Evolutionary conservation across 1,140 invertebrate genomes (phyloP), one percentile per base, ranked within the genome.

Genomic region (Zaprionus tsacasi): DNA sequence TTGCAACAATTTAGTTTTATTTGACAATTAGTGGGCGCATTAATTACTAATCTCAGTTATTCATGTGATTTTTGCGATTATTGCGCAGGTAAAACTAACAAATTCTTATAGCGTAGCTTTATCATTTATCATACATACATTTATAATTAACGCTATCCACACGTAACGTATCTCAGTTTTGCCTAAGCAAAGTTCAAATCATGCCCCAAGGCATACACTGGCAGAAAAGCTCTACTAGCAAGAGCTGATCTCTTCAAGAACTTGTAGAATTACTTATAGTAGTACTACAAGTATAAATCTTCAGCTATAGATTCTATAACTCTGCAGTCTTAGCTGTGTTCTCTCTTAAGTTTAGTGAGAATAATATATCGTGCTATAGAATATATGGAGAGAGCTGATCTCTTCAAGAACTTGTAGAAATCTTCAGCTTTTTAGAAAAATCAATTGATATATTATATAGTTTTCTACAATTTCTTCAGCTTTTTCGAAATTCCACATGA

Each of bases 1-100:
- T 65, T 67, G 35, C 52, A 71, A 33, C 69, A 56, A 79, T 82
- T 82, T 70, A 64, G 60, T 79, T 45, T 58, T 68, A 61, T 66
- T 56, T 61, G 36, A 36, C 68, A 87, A 86, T 87, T 82, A 79
- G 72, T 70, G 60, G 73, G 40, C 6, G 54, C 60, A 69, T 87
- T 82, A 86, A 71, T 86, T 73, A 45, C 43, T 61, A 76, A 73
- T 71, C 64, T 43, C 40, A 35, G 69, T 55, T 54, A 64, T 70
- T 48, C 33, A 52, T 45, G 36, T 35, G 40, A 40, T 15, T 35
- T 35, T 35, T 15, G 40, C 8, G 40, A 15, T 45, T 25, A 50
- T 35, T 69, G 58, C 52, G 58, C 71, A 70, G 38, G 66, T 38
- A 55, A 11, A 15, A 56, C 25, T 27, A 21, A 17, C n/a, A 6